These are phyloP conservation scores for Littorina saxatilis DNA, from an alignment of 1,140 invertebrate species.

Conservation along the genomic window DNA sequence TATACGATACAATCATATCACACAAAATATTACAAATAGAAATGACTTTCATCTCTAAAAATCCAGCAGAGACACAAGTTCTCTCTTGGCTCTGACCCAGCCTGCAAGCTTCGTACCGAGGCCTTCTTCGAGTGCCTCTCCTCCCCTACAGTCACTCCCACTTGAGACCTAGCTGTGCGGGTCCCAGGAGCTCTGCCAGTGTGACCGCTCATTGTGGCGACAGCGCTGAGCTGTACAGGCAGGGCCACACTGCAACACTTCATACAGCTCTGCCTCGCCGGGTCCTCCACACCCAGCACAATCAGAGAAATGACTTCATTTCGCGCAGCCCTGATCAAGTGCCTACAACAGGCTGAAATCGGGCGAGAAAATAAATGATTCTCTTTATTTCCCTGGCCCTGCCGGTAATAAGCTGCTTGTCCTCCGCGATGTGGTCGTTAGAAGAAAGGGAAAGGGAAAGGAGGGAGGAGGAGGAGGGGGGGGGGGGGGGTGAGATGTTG, in stretches of 20 bases:
- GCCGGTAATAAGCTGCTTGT: neutral
- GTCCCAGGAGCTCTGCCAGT: neutral
- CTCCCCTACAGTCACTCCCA: neutral
- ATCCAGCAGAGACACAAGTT: neutral
- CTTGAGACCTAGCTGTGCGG: neutral
- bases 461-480: too few relatives aligned
- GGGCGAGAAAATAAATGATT: neutral
- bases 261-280: neutral
- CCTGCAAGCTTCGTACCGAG: neutral
- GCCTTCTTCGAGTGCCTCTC: neutral
- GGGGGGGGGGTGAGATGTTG: neutral
- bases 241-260: neutral
- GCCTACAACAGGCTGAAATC: neutral
- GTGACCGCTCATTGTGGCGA: neutral
- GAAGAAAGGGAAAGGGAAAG: too few relatives aligned
- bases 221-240: neutral
- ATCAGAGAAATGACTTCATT: conserved; percentile 15
- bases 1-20: too few relatives aligned
- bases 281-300: neutral
- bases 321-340: neutral
- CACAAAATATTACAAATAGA: too few relatives aligned
- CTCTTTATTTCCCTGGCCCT: neutral
- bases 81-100: neutral
- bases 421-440: neutral
- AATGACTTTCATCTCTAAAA: too few relatives aligned